phyloP scores from a whole-genome alignment of 2,888 invertebrate genomes.

The Phrixothrix hirtus region DNA sequence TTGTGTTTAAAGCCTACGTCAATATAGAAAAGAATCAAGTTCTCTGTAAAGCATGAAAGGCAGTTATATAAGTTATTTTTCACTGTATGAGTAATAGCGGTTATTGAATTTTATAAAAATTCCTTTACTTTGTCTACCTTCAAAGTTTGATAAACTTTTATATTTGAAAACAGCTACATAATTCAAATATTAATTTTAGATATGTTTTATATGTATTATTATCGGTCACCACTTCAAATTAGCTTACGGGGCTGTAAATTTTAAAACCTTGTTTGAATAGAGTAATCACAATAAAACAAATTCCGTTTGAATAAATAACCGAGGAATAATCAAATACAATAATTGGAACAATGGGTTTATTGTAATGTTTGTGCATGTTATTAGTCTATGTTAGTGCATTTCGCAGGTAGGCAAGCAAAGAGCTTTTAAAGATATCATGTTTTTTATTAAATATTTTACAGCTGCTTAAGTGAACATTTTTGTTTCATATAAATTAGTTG shows the following conservation, averaged over 20 bases:
- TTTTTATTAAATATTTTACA: neutral
- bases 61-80: constrained; percentile 20
- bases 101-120: constrained; percentile 5
- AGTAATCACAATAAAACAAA: too few species aligned
- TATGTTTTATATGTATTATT: too few species aligned
- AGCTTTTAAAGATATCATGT: neutral
- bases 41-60: constrained; percentile 16
- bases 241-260: too few species aligned
- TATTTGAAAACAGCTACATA: neutral
- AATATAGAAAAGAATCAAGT: constrained; percentile 35
- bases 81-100: constrained; percentile 7
- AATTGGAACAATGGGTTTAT: too few species aligned
- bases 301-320: too few species aligned
- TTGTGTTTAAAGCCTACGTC: constrained; percentile 34
- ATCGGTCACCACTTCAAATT: too few species aligned
- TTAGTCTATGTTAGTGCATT: too few species aligned
- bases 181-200: neutral
- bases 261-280: too few species aligned
- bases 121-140: neutral
- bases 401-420: too few species aligned
- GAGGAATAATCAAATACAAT: too few species aligned
- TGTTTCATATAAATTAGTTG: too few species aligned
- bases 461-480: neutral
- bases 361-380: too few species aligned
- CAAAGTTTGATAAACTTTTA: neutral